Evolutionary conservation across 1,140 invertebrate species (phyloP).

Genomic region (Neelides sp.): DNA sequence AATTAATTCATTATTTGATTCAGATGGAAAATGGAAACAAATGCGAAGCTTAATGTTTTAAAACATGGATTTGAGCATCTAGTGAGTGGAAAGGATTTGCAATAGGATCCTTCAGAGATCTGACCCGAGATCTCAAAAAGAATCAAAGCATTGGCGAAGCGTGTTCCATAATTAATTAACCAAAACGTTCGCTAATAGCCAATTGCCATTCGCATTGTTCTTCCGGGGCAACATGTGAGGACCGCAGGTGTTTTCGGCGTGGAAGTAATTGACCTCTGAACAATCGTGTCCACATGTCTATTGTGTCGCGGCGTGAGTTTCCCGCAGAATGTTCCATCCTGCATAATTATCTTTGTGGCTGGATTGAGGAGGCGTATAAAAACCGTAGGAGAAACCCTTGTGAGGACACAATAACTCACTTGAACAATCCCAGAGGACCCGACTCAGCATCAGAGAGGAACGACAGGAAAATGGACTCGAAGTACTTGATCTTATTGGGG

Average conservation of each 20-base stretch:
- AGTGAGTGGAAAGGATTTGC: too few species aligned
- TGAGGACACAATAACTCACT: slow-evolving; percentile 12
- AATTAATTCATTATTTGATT: too few species aligned
- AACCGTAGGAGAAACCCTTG: slow-evolving; percentile 8
- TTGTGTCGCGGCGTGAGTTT: neutral
- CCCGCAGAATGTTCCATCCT: neutral
- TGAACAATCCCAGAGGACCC: slow-evolving; percentile 1
- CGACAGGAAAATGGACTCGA: slow-evolving; percentile 15
- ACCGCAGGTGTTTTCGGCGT: neutral
- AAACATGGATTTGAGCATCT: too few species aligned
- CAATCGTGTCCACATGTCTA: neutral
- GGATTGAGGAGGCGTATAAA: too few species aligned
- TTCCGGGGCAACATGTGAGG: neutral
- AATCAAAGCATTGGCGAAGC: too few species aligned
- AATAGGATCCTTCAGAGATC: too few species aligned
- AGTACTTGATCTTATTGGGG: slow-evolving; percentile 18
- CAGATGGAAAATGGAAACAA: too few species aligned
- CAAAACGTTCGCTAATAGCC: neutral
- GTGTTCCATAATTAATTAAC: too few species aligned
- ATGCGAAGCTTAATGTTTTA: too few species aligned
- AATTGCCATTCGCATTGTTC: neutral
- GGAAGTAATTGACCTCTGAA: neutral
- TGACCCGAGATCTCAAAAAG: too few species aligned
- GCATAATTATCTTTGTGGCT: too few species aligned
- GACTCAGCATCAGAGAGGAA: neutral